phyloP scores from a whole-genome alignment of 2,888 invertebrate species.

The Gnatocerus cornutus region DNA sequence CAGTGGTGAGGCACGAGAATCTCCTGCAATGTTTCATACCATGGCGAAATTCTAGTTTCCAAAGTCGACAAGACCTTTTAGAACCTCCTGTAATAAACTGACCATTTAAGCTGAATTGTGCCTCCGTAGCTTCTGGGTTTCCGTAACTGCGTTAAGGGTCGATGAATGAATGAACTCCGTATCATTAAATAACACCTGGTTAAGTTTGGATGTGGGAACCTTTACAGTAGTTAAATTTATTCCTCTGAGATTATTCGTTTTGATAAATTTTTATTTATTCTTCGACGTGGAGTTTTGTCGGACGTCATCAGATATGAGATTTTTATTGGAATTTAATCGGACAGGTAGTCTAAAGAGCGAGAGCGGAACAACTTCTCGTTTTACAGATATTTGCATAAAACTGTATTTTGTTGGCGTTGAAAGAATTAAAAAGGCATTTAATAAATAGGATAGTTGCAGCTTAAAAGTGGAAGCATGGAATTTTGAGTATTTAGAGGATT shows the following conservation, averaged over 20 bases:
- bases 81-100: slow-evolving; percentile 36
- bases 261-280: slow-evolving; percentile 32
- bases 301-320: slow-evolving; percentile 11
- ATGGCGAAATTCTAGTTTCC: slow-evolving; percentile 23
- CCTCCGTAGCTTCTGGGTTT: slow-evolving; percentile 22
- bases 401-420: not conserved
- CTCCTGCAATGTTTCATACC: slow-evolving; percentile 28
- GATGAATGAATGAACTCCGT: slow-evolving; percentile 25
- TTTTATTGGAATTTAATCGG: slow-evolving; percentile 7
- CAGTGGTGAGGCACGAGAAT: slow-evolving; percentile 24
- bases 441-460: not conserved
- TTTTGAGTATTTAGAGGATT: slow-evolving; percentile 4
- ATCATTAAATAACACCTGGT: slow-evolving; percentile 38
- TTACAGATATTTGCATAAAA: not conserved
- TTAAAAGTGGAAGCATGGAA: not conserved
- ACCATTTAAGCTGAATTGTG: slow-evolving; percentile 44
- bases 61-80: slow-evolving; percentile 35
- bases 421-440: slow-evolving; percentile 5
- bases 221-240: slow-evolving; percentile 26
- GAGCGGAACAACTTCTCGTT: slow-evolving; percentile 9
- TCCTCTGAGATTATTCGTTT: slow-evolving; percentile 20
- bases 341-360: not conserved
- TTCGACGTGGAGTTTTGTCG: slow-evolving; percentile 5
- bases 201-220: slow-evolving; percentile 31
- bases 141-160: slow-evolving; percentile 27